These are phyloP conservation scores for Campodea augens DNA, from an alignment of 1,140 invertebrate genomes.

Conservation along the genomic window DNA sequence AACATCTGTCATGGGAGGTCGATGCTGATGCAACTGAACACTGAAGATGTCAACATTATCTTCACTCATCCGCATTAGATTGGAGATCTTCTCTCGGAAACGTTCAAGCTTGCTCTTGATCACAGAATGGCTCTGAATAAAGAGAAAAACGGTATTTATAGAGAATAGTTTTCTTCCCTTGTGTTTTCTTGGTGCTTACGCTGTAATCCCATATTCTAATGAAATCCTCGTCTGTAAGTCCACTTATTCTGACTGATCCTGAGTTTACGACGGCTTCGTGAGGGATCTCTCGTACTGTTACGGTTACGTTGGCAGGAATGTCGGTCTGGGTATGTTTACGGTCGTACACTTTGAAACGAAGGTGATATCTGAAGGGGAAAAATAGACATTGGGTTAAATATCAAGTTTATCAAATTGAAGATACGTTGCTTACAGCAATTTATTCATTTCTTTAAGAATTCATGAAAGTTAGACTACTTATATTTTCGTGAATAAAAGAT, in stretches of 20 bases:
- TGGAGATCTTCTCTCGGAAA: slow-evolving; percentile 68
- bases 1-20: slow-evolving; percentile 78
- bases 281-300: slow-evolving; percentile 80
- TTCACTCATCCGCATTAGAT: slow-evolving; percentile 57
- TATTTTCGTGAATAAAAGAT: no score
- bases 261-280: slow-evolving; percentile 90
- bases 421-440: no score
- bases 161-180: no score
- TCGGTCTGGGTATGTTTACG: slow-evolving; percentile 80
- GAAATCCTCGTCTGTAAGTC: slow-evolving; percentile 92
- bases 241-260: slow-evolving; percentile 77
- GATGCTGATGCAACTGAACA: slow-evolving; percentile 63
- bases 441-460: no score
- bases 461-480: no score
- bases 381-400: slow-evolving; percentile 5
- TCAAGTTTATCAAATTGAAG: no score
- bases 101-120: slow-evolving; percentile 71
- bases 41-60: slow-evolving; percentile 93
- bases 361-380: slow-evolving; percentile 31
- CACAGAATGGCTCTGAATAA: slow-evolving; percentile 43
- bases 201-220: slow-evolving; percentile 84
- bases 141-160: background rate
- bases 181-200: no score
- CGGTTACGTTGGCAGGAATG: slow-evolving; percentile 78
- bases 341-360: slow-evolving; percentile 84